These are phyloP conservation scores for Campoplex capitator DNA, from an alignment of 2,888 invertebrate species.

Conservation along the genomic window DNA sequence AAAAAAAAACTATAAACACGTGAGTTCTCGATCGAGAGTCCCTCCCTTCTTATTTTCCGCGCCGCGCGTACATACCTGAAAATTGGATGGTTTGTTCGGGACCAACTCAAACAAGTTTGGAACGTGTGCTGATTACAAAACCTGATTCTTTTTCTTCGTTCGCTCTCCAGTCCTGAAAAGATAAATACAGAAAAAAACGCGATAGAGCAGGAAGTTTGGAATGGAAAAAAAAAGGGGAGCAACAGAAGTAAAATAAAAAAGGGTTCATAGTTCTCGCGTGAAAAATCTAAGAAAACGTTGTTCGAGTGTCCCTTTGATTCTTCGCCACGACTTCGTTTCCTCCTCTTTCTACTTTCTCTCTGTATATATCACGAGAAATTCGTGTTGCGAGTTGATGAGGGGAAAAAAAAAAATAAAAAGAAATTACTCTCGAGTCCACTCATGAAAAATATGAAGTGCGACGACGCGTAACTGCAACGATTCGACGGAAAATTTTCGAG, in stretches of 20 bases:
- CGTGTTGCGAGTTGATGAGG: slow-evolving; percentile 28
- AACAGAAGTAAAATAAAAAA: background rate
- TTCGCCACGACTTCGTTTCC: background rate
- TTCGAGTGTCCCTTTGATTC: slow-evolving; percentile 40
- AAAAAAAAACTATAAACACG: slow-evolving; percentile 13
- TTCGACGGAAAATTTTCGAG: slow-evolving; percentile 1
- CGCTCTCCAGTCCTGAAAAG: slow-evolving; percentile 41
- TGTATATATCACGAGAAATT: slow-evolving; percentile 26
- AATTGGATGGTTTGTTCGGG: slow-evolving; percentile 81
- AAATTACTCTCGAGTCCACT: background rate
- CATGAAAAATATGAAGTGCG: slow-evolving; percentile 22
- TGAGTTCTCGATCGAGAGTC: slow-evolving; percentile 33
- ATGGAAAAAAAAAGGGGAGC: background rate
- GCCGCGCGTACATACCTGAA: slow-evolving; percentile 73
- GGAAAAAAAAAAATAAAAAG: background rate
- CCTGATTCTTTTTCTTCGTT: slow-evolving; percentile 30
- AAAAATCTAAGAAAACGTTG: slow-evolving; percentile 32
- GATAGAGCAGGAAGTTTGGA: slow-evolving; percentile 33
- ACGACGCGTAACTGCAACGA: background rate
- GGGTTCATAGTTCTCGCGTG: background rate
- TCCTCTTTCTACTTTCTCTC: background rate
- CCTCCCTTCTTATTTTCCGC: slow-evolving; percentile 5
- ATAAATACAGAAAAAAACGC: slow-evolving; percentile 34
- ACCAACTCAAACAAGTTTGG: slow-evolving; percentile 76
- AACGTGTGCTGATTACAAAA: slow-evolving; percentile 79